Evolutionary conservation across 1,140 invertebrate species (phyloP).

Genomic region (Achatina immaculata): DNA sequence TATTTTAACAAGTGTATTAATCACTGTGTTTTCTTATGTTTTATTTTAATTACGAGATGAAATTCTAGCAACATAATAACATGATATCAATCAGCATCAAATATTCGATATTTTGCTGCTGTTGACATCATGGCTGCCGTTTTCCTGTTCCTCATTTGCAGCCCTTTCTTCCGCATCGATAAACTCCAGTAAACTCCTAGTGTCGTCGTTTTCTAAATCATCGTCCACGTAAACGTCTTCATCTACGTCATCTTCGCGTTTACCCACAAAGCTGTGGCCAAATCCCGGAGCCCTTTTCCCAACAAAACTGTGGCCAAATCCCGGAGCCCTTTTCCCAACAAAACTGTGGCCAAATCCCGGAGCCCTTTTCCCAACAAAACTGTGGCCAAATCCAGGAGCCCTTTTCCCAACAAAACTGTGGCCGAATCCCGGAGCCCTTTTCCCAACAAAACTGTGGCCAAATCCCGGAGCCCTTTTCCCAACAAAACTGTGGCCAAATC

Average conservation of each 20-base stretch:
- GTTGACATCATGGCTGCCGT: background rate
- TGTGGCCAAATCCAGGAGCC: conserved; percentile 7
- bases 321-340: conserved; percentile 35
- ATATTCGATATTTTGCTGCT: background rate
- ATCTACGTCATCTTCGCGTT: background rate
- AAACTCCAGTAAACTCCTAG: background rate
- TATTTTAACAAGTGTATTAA: too few species aligned
- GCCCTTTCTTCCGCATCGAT: background rate
- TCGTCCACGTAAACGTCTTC: background rate
- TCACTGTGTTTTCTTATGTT: too few species aligned
- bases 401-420: conserved; percentile 41
- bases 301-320: conserved; percentile 31
- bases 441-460: conserved; percentile 8
- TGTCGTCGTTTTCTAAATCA: background rate
- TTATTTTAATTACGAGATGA: too few species aligned
- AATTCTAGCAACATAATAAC: background rate
- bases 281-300: conserved; percentile 32
- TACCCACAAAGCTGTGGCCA: conserved; percentile 35
- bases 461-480: conserved; percentile 18
- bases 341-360: conserved; percentile 35
- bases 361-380: conserved; percentile 38
- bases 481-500: conserved; percentile 15
- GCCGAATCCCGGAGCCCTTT: conserved; percentile 12
- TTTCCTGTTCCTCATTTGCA: background rate
- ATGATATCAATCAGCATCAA: background rate